Evolutionary conservation across 2,113 vertebrate genomes (phyloP).

Genomic region (Chaetorhynchus papuensis): DNA sequence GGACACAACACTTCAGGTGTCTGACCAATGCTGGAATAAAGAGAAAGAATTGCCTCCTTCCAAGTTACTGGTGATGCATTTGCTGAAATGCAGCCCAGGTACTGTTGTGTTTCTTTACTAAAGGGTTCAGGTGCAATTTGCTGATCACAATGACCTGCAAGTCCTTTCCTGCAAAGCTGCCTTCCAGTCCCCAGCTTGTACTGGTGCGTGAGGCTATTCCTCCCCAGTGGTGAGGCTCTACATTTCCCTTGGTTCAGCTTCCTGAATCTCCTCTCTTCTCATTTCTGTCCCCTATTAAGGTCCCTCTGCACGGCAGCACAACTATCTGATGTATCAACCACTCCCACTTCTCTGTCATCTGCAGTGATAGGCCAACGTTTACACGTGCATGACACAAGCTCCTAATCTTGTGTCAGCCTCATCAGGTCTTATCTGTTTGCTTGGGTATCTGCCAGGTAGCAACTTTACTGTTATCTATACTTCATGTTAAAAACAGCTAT

Average conservation of each 20-base stretch:
- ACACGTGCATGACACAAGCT: background rate
- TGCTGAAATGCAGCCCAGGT: background rate
- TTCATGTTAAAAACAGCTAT: background rate
- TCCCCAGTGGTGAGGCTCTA: background rate
- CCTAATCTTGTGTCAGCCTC: background rate
- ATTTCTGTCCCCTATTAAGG: accelerated
- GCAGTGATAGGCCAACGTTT: background rate
- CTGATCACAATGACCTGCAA: background rate
- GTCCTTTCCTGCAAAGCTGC: background rate
- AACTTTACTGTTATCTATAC: background rate
- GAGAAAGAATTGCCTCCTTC: background rate
- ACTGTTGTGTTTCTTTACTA: background rate
- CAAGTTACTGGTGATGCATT: background rate
- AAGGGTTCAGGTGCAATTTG: background rate
- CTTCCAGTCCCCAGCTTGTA: background rate
- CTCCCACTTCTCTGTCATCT: background rate
- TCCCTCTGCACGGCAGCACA: background rate
- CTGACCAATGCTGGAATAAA: background rate
- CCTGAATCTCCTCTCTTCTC: background rate
- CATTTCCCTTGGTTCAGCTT: background rate
- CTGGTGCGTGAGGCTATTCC: accelerated
- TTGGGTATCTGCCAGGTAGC: background rate
- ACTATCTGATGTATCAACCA: background rate
- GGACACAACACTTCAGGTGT: background rate
- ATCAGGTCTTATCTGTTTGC: background rate